Evolutionary conservation across 23 tunicate genomes (phyloP).

Genomic region (Diplosoma virens): DNA sequence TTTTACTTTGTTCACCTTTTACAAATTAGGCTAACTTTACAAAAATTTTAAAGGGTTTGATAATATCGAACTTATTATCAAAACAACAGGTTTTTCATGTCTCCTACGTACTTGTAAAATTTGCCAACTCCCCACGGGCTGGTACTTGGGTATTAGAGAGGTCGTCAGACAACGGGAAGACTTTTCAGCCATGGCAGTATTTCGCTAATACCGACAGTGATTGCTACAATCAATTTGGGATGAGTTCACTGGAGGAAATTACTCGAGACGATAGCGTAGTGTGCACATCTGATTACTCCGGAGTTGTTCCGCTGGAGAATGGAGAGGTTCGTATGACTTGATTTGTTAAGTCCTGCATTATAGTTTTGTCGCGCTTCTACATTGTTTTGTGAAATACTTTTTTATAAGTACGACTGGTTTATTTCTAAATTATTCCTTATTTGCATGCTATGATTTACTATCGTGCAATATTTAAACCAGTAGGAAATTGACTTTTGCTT

Average conservation of each 20-base stretch:
- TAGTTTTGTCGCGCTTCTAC: too few species aligned
- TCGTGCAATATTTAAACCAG: too few species aligned
- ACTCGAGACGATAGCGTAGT: slow-evolving; percentile 93
- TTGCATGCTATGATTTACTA: too few species aligned
- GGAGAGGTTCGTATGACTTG: slow-evolving; percentile 96
- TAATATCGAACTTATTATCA: too few species aligned
- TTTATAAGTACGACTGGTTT: too few species aligned
- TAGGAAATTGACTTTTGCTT: too few species aligned
- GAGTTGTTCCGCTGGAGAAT: slow-evolving; percentile 91
- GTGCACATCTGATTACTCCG: slow-evolving; percentile 88
- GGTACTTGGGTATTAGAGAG: slow-evolving; percentile 99
- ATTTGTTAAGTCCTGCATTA: too few species aligned
- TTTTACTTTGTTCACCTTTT: too few species aligned
- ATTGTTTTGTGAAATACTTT: too few species aligned
- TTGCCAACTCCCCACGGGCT: slow-evolving; percentile 99
- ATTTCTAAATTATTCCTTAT: too few species aligned
- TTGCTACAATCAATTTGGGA: slow-evolving; percentile 87
- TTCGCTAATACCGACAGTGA: slow-evolving; percentile 97
- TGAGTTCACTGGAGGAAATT: slow-evolving; percentile 79
- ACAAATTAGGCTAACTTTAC: too few species aligned
- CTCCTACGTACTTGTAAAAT: slow-evolving; percentile 90
- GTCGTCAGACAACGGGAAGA: slow-evolving; percentile 84
- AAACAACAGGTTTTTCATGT: slow-evolving; percentile 99
- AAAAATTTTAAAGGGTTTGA: too few species aligned
- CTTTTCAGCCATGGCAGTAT: slow-evolving; percentile 98